Conservation (phyloP, 2,888 invertebrate genomes). For the Sycophila texana region DNA sequence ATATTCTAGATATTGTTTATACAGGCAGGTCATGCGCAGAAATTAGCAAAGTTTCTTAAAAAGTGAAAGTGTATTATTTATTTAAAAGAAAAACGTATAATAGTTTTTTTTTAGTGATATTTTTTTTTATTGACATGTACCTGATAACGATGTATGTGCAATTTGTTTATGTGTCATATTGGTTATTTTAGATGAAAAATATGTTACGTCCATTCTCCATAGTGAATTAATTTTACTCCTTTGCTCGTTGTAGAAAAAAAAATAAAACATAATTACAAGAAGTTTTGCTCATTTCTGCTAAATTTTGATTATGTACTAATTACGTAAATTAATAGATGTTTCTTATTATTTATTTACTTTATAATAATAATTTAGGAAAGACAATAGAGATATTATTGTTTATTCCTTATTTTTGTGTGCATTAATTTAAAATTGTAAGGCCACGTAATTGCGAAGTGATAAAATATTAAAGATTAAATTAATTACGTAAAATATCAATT, state of each 20-base stretch:
- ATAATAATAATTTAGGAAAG: neutral
- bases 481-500: no score
- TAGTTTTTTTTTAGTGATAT: neutral
- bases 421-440: no score
- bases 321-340: neutral
- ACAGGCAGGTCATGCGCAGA: neutral
- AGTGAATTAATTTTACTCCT: neutral
- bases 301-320: neutral
- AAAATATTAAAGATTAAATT: neutral
- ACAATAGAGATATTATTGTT: neutral
- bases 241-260: neutral
- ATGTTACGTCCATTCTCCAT: neutral
- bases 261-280: conserved; percentile 2
- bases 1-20: neutral
- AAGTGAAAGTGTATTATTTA: neutral
- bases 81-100: conserved; percentile 1
- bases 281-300: conserved; percentile 20
- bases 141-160: conserved; percentile 24
- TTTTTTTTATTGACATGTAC: conserved; percentile 21
- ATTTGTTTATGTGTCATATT: neutral
- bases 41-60: neutral
- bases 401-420: neutral
- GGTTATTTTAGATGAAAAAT: neutral
- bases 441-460: neutral
- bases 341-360: conserved; percentile 3